Base-by-base conservation (phyloP, 2,888 invertebrate species). In the Prenolepis imparis region DNA sequence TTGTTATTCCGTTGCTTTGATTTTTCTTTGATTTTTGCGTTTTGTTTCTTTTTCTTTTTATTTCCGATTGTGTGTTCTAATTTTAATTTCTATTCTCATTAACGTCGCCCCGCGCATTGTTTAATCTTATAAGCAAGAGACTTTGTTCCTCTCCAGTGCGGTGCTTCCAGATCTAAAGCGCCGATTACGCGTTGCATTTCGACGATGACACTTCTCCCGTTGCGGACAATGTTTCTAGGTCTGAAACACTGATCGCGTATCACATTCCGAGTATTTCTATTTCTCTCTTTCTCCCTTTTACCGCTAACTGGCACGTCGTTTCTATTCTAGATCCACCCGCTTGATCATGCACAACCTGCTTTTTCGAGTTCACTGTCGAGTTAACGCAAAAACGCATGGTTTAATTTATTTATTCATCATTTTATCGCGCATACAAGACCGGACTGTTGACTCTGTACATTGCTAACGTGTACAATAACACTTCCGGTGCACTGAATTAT, bases 401-500 rank as follows among this genome's bases (percentile, higher is more conserved):
- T 78, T 78, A 70, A 78, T 78, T n/a, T n/a, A n/a, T n/a, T 78
- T 78, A 72, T 78, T 78, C 72, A 78, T 70, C 57, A 78, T 78
- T 72, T 72, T 55, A 8, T 41, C 3, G n/a, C 39, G 15, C 55
- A 55, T 28, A 55, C 39, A 57, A 78, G 28, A 78, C 39, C 24
- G 18, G 75, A 52, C 18, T 77, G 44, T 61, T 55, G 77, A 70
- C 70, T 55, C 2, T 70, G 52, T 70, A 55, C 39, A 41, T 39
- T 55, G 28, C 68, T n/a, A n/a, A 28, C 32, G 21, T 55, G 24
- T 24, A 24, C 70, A 67, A 77, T 67, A 77, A 77, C 66, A 75
- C 32, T 68, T 74, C 21, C 32, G 21, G 18, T 24, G 55, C 4
- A 24, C 39, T 77, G 39, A 74, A 77, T 68, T 55, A 52, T 39